Conservation (phyloP, 2,888 invertebrate species). For the Ectemnius continuus region DNA sequence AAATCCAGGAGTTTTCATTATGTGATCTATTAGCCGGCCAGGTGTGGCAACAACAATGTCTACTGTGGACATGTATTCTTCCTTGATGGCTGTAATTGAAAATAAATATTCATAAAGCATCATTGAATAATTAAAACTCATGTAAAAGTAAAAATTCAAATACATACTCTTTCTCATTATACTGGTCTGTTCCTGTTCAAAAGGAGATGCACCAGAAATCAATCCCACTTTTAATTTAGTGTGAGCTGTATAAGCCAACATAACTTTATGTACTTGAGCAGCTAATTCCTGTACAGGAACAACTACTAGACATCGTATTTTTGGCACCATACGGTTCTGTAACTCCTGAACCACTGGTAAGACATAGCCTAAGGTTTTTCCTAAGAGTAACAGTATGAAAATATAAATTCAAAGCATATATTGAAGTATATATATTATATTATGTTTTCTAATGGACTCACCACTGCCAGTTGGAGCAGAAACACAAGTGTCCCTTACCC, state of each 20-base stretch:
- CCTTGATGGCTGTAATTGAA: constrained; percentile 52
- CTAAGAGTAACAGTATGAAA: constrained; percentile 47
- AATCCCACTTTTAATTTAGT: constrained; percentile 86
- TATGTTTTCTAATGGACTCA: constrained; percentile 20
- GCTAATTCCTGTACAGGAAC: constrained; percentile 96
- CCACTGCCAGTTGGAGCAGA: constrained; percentile 99
- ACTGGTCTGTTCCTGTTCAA: constrained; percentile 84
- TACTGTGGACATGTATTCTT: constrained; percentile 80
- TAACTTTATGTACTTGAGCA: constrained; percentile 91
- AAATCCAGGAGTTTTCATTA: constrained; percentile 90
- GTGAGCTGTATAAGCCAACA: constrained; percentile 84
- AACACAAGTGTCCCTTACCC: constrained; percentile 95
- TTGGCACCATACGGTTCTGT: constrained; percentile 82
- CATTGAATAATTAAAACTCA: constrained; percentile 21
- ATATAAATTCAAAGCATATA: background rate
- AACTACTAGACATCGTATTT: constrained; percentile 91
- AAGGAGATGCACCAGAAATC: constrained; percentile 84
- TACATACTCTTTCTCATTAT: constrained; percentile 78
- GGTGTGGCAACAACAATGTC: constrained; percentile 97
- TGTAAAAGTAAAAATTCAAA: background rate
- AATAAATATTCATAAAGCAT: constrained; percentile 25
- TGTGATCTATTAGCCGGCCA: constrained; percentile 94
- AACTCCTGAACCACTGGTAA: constrained; percentile 90
- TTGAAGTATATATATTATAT: background rate
- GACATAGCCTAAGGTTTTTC: constrained; percentile 95